phyloP scores from a whole-genome alignment of 2,113 vertebrate genomes.

The Bos javanicus region DNA sequence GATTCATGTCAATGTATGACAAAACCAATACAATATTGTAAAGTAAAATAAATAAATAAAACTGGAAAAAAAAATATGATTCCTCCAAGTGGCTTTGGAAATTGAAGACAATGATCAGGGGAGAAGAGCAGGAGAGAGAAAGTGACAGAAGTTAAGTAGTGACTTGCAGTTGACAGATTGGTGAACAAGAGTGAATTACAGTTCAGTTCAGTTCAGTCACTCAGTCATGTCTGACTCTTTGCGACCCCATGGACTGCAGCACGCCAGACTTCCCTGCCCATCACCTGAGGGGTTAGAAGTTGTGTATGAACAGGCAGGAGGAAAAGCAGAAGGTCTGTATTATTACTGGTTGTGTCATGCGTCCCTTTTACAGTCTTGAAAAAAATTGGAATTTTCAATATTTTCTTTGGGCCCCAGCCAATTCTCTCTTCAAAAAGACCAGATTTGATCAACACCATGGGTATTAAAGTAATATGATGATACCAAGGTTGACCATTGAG shows the following conservation, averaged over 20 bases:
- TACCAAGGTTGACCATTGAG: neutral
- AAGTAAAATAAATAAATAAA: too few relatives aligned
- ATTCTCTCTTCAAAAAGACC: neutral
- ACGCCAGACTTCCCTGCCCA: rapidly evolving
- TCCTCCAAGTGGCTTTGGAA: neutral
- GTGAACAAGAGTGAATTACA: neutral
- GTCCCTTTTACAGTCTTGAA: neutral
- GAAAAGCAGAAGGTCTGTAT: neutral
- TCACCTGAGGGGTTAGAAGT: neutral
- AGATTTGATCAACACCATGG: neutral
- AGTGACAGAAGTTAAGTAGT: neutral
- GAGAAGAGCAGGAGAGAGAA: neutral
- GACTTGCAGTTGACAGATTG: neutral
- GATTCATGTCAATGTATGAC: too few relatives aligned
- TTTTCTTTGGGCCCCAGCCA: neutral
- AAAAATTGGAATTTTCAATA: neutral
- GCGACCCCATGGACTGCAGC: neutral
- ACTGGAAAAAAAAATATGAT: neutral
- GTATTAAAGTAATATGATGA: neutral
- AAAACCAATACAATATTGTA: too few relatives aligned
- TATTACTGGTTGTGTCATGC: neutral
- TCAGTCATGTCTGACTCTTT: neutral
- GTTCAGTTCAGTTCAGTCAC: neutral
- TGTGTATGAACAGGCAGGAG: neutral
- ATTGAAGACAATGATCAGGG: neutral